These are phyloP conservation scores for Macaria liturata DNA, from an alignment of 2,888 invertebrate species.

Conservation along the genomic window DNA sequence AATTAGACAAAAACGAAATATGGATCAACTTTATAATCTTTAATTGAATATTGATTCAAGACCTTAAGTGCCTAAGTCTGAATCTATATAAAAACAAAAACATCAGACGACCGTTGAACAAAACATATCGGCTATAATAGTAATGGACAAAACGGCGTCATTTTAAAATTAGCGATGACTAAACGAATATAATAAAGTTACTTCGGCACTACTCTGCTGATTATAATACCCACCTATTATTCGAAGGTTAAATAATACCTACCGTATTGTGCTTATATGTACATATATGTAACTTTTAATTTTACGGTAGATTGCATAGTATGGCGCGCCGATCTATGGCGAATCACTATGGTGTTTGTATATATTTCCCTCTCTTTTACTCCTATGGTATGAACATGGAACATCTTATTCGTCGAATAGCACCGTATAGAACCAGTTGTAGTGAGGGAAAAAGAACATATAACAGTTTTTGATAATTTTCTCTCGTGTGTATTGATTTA, in stretches of 20 bases:
- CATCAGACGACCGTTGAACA: too few species aligned
- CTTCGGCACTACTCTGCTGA: not conserved
- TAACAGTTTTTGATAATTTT: too few species aligned
- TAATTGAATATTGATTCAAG: too few species aligned
- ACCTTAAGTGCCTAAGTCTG: too few species aligned
- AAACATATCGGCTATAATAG: too few species aligned
- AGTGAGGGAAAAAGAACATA: too few species aligned
- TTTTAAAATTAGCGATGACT: conserved; percentile 1
- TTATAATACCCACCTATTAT: conserved; percentile 5
- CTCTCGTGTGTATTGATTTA: too few species aligned
- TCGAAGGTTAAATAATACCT: not conserved
- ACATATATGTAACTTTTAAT: conserved; percentile 36
- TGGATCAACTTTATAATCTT: too few species aligned
- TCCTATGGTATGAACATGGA: conserved; percentile 45
- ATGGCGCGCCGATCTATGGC: not conserved
- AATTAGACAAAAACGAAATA: too few species aligned
- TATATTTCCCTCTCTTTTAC: conserved; percentile 45
- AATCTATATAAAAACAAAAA: too few species aligned
- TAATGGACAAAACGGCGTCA: too few species aligned
- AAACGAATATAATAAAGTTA: conserved; percentile 8
- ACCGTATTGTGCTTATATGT: not conserved
- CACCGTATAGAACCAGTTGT: too few species aligned
- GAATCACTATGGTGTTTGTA: conserved; percentile 2
- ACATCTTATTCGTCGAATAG: conserved; percentile 46
- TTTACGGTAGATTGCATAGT: conserved; percentile 37